Evolutionary conservation across 2,888 invertebrate species (phyloP).

Genomic region (Ferrisia virgata): DNA sequence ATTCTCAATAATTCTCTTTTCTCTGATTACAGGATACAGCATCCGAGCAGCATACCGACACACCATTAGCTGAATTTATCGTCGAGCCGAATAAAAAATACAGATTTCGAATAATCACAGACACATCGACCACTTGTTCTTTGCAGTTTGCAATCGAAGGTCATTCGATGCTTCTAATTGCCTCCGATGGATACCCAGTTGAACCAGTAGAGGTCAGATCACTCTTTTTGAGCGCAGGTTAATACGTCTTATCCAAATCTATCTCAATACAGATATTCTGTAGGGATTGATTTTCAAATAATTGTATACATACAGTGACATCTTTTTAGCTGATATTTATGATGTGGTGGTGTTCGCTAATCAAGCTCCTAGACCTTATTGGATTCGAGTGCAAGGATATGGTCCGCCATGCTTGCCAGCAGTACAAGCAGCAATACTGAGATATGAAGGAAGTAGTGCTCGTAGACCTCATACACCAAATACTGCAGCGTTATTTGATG

Average conservation of each 20-base stretch:
- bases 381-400: constrained; percentile 48
- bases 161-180: constrained; percentile 58
- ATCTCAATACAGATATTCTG: not conserved
- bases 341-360: constrained; percentile 48
- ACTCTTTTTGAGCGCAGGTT: constrained; percentile 58
- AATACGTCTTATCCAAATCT: not conserved
- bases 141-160: constrained; percentile 56
- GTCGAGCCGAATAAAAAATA: constrained; percentile 57
- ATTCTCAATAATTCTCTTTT: not conserved
- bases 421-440: constrained; percentile 46
- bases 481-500: not conserved
- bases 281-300: not conserved
- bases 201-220: constrained; percentile 55
- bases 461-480: not conserved
- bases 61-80: constrained; percentile 50
- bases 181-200: constrained; percentile 58
- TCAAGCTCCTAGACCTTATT: constrained; percentile 47
- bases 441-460: constrained; percentile 35
- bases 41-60: constrained; percentile 47
- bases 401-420: constrained; percentile 41
- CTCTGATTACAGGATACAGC: not conserved
- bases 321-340: constrained; percentile 48
- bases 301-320: not conserved
- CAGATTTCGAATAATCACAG: constrained; percentile 60
- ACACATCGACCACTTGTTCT: constrained; percentile 59